Base-by-base conservation (phyloP, 2,113 vertebrate species). In the Cervus canadensis region DNA sequence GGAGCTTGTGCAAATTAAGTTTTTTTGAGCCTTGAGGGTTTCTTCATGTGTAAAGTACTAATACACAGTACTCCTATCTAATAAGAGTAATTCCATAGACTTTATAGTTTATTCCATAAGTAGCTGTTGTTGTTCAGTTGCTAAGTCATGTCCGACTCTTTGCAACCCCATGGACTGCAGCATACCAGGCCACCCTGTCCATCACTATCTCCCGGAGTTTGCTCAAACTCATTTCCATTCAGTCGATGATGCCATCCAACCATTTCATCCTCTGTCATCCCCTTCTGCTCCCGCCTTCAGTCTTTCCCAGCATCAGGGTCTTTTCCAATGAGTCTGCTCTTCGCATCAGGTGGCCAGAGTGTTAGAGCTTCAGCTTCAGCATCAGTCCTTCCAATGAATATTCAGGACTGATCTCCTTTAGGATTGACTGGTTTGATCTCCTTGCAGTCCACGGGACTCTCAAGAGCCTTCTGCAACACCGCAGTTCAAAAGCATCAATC, bases 261-360 rank as follows among this genome's bases (percentile, higher is more conserved):
- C 12, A 7, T 76, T 12, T 76, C 21, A 14, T 43, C 21, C 0
- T 74, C 71, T 76, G 36, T 43, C 1, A 0, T 43, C 36, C 71
- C 71, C 36, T 26, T 76, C 36, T 43, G 23, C 71, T 25, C 36
- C 12, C 0, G 36, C 71, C 71, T 40, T 25, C 71, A 76, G 23
- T 76, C 21, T 76, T 43, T 76, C 71, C 71, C 12, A 43, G 36
- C 2, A 26, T 43, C 36, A 76, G 36, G 71, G 11, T 43, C 36
- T 74, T 74, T 43, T 74, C 36, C 21, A 74, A 2, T 25, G 23
- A 76, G 71, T 76, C 36, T 14, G 36, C 40, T 76, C 36, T 43
- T 76, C 0, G 0, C 36, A 14, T 74, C 6, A 43, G 36, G 11
- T 76, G 36, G 12, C 36, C 71, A 76, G 25, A 76, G 21, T 76